Base-by-base conservation (phyloP, 2,888 invertebrate species). In the Rosalia funebris region DNA sequence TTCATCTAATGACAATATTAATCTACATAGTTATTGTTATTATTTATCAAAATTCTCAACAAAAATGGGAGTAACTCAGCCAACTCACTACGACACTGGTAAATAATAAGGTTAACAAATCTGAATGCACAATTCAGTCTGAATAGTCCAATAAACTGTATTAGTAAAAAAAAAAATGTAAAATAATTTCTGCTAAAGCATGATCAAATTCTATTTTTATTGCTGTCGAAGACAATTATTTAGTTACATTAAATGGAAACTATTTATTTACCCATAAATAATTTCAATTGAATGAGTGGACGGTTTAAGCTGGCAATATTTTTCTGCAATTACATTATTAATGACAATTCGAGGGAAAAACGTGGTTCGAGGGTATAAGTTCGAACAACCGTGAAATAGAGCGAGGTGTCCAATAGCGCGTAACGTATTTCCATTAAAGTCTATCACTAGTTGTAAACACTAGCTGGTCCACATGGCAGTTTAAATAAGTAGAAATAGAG, bases 301-400 rank as follows among this genome's bases (percentile, higher is more conserved):
- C 20, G 36, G 36, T 44, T 11, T 4, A 52, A 53, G 31, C 41
- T 48, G 17, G 50, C 52, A 46, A 50, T 57, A 61, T 61, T 61
- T 61, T 61, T 61, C 60, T 57, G 50, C 50, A 57, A 61, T 61
- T 61, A 61, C 53, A 20, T 52, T n/a, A 53, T 61, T 61, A 57
- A 57, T 57, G 57, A 50, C 57, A 34, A 57, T 57, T 45, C 45
- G 39, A 61, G 61, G 61, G 67, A 58, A 54, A 63, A 62, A 63
- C 57, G 45, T 62, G 56, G 64, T 65, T 68, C 1, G 56, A 65
- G 66, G 66, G 62, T 58, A 61, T 37, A 50, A 62, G 63, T 61
- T 61, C 60, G 62, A 63, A 65, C 58, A 64, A 63, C 65, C 68
- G 60, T 69, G 68, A 69, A 69, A 69, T 66, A 63, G 66, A 66